A percentile compares a stretch with the other conserved stretches of the same genome.
phyloP scores from a whole-genome alignment of 2,888 invertebrate species.

The Macrosiphum euphorbiae region DNA sequence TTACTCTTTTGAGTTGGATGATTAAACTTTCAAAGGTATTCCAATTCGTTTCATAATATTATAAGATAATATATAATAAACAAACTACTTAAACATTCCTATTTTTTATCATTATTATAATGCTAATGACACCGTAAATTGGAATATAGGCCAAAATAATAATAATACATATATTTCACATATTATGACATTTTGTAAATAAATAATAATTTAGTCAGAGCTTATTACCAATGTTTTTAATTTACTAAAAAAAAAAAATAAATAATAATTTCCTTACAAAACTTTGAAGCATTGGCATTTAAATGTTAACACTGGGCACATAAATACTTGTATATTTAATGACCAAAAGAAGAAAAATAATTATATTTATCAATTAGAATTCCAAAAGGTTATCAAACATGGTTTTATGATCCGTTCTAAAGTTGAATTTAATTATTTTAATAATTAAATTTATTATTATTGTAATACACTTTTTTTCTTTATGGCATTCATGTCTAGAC shows the following conservation, averaged over 20 bases:
- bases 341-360: not conserved
- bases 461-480: not conserved
- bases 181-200: not conserved
- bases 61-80: not conserved
- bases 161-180: not conserved
- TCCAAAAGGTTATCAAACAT: not conserved
- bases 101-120: not conserved
- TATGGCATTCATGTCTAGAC: not conserved
- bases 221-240: not conserved
- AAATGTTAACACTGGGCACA: not conserved
- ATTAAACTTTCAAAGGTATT: not conserved
- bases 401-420: not conserved
- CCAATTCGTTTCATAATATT: not conserved
- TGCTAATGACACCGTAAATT: not conserved
- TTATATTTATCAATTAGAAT: not conserved
- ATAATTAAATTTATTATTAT: not conserved
- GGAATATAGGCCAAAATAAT: not conserved
- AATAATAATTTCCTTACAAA: not conserved
- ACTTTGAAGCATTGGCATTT: not conserved
- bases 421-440: not conserved
- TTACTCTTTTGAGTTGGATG: not conserved
- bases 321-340: not conserved
- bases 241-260: not conserved
- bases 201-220: not conserved
- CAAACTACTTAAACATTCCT: not conserved